Base-by-base conservation (phyloP, 2,888 invertebrate genomes). In the Ypsolopha sequella region DNA sequence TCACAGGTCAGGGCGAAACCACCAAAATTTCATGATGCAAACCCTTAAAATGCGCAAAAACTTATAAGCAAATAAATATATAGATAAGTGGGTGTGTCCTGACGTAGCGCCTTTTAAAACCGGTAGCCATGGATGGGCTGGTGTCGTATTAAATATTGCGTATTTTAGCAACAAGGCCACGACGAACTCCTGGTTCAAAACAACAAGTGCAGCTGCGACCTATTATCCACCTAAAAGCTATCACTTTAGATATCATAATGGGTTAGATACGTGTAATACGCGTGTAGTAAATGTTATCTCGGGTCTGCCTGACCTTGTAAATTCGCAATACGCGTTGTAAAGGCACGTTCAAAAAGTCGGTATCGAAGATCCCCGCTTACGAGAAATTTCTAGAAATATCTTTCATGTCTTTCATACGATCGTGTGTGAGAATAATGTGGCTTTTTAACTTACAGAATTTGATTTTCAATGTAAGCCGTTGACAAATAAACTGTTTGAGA, bases 21-120 rank as follows among this genome's bases (percentile, higher is more conserved):
- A n/a, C n/a, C n/a, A n/a, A n/a, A n/a, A n/a, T n/a, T n/a, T n/a
- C n/a, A n/a, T n/a, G n/a, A n/a, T n/a, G n/a, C n/a, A n/a, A n/a
- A n/a, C n/a, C n/a, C n/a, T n/a, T n/a, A n/a, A n/a, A n/a, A n/a
- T n/a, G n/a, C n/a, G n/a, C n/a, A n/a, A n/a, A n/a, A n/a, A n/a
- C n/a, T n/a, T n/a, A n/a, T 24, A 24, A 24, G 24, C 24, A 24
- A 24, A 24, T 24, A 24, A 24, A 24, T 24, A 24, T 24, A 24
- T 24, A 3, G 6, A n/a, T n/a, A 73, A 53, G 80, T 80, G 85
- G 85, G 85, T 85, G 85, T 85, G 85, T 84, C 81, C 55, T 81
- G 81, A 81, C 82, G 82, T 74, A 62, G 61, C 41, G 50, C 36
- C 14, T n/a, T 47, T 14, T 36, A 13, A 13, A 11, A 36, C 47